Evolutionary conservation across 2,797 vertebrate genomes (phyloP).

Genomic region (Sebastiscus tertius): DNA sequence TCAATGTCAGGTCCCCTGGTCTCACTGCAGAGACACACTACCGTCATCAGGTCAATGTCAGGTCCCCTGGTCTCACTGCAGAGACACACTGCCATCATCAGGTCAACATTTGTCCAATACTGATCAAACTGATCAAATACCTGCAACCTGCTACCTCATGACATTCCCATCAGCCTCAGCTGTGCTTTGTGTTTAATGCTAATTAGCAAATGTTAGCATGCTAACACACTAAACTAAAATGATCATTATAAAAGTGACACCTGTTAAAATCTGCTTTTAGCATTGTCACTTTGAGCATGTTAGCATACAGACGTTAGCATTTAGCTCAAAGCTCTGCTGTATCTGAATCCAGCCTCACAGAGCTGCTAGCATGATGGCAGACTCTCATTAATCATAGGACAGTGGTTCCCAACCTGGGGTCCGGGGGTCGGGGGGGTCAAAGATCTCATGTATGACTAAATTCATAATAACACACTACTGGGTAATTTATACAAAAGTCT

Average conservation of each 20-base stretch:
- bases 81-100: neutral
- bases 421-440: too few species aligned
- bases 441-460: too few species aligned
- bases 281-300: neutral
- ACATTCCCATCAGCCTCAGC: too few species aligned
- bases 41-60: too few species aligned
- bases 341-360: neutral
- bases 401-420: too few species aligned
- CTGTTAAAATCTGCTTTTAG: neutral
- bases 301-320: neutral
- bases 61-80: too few species aligned
- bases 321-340: neutral
- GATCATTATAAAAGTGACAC: neutral
- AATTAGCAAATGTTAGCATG: neutral
- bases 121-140: neutral
- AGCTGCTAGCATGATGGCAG: neutral
- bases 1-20: conserved; percentile 6
- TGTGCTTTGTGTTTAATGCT: neutral
- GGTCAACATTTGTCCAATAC: neutral
- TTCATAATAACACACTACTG: too few species aligned
- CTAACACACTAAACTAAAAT: neutral
- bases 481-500: too few species aligned
- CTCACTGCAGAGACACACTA: neutral
- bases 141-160: neutral
- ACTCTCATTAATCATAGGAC: neutral